Base-by-base conservation (phyloP, 2,888 invertebrate genomes). In the Amiota communis region DNA sequence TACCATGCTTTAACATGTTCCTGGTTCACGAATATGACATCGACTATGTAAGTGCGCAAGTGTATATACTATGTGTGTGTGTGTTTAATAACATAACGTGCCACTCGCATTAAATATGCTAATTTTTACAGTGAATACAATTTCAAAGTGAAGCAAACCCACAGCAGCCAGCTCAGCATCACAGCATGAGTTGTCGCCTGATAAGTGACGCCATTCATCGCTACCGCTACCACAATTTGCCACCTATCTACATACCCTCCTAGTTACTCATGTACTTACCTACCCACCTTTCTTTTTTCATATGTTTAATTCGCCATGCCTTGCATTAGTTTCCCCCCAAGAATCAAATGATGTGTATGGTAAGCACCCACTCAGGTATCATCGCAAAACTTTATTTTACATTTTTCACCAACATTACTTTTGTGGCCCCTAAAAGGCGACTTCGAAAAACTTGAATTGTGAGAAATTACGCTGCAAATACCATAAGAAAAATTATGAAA, bases 51-150 rank as follows among this genome's bases (percentile, higher is more conserved):
- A 74, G 72, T 70, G 75, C 71, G 71, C 71, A 15, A n/a, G 78
- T 70, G 59, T 67, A 74, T 77, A 78, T 77, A 81, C 80, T 80
- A 84, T 82, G 80, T 69, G 74, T 73, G 84, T 83, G 81, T 79
- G 83, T 75, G 79, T 83, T 81, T 84, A 86, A 83, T 86, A 86
- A 83, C 85, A 79, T 81, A 85, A 86, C 83, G 86, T 86, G 86
- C 84, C 80, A 81, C 79, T 81, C 85, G 79, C 84, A 84, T 84
- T 86, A 86, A 84, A 82, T 84, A 84, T 84, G 84, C 85, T 86
- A 84, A 84, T 84, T 85, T 83, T 83, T 80, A 84, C 86, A 83
- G 83, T 80, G 85, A 82, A 83, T 81, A 23, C 23, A 23, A 2
- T 85, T 85, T 83, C 77, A 77, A 76, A 13, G 11, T n/a, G 9